Conservation (phyloP, 37 sponge, comb jelly and placozoan species). For the Bolinopsis microptera region DNA sequence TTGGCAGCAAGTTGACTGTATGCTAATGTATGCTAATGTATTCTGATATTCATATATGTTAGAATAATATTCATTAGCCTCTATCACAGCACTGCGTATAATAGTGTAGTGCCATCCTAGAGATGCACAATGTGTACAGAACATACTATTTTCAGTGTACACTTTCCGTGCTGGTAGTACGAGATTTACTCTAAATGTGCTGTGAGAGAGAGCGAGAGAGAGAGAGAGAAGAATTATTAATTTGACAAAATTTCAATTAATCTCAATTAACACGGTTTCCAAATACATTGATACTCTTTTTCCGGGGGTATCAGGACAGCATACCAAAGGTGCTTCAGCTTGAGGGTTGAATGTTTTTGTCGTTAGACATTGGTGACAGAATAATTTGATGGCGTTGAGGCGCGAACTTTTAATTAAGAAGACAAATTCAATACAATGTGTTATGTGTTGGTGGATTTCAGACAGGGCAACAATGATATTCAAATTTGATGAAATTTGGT, state of each 20-base stretch:
- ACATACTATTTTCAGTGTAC: not conserved
- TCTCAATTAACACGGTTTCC: slow-evolving; percentile 28
- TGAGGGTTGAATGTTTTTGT: not conserved
- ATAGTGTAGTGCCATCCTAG: no score
- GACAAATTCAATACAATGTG: not conserved
- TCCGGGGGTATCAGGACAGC: not conserved
- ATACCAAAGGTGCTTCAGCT: no score
- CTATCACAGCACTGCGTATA: no score
- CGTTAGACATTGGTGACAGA: not conserved
- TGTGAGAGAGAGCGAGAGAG: no score
- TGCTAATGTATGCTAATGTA: no score
- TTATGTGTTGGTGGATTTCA: no score
- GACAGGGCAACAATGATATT: no score
- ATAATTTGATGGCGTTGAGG: not conserved
- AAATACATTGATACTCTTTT: not conserved
- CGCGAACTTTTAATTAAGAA: not conserved
- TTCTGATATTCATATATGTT: no score
- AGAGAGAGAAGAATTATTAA: not conserved
- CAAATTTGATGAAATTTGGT: not conserved
- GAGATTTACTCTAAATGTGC: not conserved
- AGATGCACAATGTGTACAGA: no score
- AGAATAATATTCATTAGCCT: no score
- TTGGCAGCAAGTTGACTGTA: no score
- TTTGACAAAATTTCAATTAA: slow-evolving; percentile 36
- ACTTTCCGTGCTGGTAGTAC: not conserved